A percentile compares a stretch with the other conserved stretches of the same genome.
Evolutionary conservation across 2,113 vertebrate genomes (phyloP).

Genomic region (Lophura nycthemera): DNA sequence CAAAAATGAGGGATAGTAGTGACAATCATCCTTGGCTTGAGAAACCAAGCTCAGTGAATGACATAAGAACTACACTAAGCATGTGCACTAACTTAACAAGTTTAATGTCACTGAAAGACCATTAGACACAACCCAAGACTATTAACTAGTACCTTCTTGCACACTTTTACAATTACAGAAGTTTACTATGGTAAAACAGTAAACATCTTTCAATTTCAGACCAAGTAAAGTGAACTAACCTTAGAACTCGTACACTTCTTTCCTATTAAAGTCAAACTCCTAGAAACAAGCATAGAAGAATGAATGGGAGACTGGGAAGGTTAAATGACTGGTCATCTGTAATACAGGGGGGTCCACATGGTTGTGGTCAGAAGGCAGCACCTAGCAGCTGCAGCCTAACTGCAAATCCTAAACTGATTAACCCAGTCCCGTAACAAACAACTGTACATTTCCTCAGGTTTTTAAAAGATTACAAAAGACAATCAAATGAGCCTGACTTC

Average conservation of each 20-base stretch:
- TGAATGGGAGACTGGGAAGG: not conserved
- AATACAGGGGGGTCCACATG: not conserved
- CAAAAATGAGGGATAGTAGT: not conserved
- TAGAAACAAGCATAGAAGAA: slow-evolving; percentile 51
- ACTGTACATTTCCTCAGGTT: not conserved
- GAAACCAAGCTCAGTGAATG: not conserved
- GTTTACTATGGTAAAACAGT: not conserved
- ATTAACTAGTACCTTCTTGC: not conserved
- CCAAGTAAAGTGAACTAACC: slow-evolving; percentile 29
- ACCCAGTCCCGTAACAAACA: not conserved
- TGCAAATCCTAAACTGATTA: not conserved
- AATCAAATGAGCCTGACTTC: not conserved
- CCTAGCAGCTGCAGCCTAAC: not conserved
- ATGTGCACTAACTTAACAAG: not conserved
- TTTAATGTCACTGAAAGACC: not conserved
- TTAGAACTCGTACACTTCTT: not conserved
- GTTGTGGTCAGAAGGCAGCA: not conserved
- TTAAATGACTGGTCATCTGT: not conserved
- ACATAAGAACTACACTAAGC: not conserved
- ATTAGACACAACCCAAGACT: not conserved
- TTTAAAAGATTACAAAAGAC: not conserved
- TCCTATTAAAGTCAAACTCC: slow-evolving; percentile 52
- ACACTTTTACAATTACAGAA: not conserved
- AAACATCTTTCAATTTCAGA: not conserved
- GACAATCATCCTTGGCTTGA: not conserved